Conservation (phyloP, 37 sponge, comb jelly and placozoan genomes). For the Mnemiopsis leidyi region DNA sequence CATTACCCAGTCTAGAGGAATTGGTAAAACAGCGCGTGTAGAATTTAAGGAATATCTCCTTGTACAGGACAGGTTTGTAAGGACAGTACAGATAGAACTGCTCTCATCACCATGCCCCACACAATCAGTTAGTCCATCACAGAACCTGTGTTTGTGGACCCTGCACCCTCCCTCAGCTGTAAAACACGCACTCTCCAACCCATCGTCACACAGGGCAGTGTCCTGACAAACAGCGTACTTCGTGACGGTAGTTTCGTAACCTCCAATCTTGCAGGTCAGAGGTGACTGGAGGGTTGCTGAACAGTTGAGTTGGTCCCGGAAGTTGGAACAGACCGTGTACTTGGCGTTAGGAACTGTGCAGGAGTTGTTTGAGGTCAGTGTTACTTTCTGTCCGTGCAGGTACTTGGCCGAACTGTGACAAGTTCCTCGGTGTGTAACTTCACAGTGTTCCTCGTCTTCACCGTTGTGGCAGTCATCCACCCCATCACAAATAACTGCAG, state of each 20-base stretch:
- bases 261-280: background rate
- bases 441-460: background rate
- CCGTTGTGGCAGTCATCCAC: constrained; percentile 9
- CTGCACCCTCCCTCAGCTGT: constrained; percentile 2
- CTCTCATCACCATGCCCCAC: background rate
- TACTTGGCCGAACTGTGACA: background rate
- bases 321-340: background rate
- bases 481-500: constrained; percentile 23
- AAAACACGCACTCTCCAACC: background rate
- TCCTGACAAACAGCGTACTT: background rate
- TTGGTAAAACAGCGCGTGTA: background rate
- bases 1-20: background rate
- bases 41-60: background rate
- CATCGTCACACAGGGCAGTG: background rate
- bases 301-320: background rate
- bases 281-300: background rate
- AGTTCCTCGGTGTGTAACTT: background rate
- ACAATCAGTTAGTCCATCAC: background rate
- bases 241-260: background rate
- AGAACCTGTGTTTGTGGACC: constrained; percentile 15
- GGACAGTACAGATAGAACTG: background rate
- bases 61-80: background rate
- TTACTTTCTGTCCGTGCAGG: background rate
- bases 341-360: background rate
- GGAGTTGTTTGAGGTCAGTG: background rate